Conservation (phyloP, 2,113 vertebrate species). For the Pteropus alecto region DNA sequence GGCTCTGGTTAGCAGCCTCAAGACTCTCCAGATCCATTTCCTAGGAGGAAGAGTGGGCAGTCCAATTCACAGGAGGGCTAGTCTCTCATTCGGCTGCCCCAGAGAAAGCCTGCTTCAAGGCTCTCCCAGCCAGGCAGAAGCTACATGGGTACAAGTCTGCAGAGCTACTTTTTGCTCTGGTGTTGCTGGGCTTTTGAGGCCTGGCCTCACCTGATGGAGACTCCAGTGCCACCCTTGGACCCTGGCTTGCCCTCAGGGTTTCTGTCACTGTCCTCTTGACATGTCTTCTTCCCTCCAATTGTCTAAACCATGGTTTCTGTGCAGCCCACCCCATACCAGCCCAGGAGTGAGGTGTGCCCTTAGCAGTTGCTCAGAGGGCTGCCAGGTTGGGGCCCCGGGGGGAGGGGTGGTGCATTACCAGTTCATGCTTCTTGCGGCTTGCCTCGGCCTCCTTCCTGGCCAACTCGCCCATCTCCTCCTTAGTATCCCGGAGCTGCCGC, state of each 20-base stretch:
- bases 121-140: background rate
- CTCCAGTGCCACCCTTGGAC: background rate
- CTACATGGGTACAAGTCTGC: background rate
- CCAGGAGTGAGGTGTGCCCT: background rate
- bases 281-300: background rate
- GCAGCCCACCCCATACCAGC: background rate
- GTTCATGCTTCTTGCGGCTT: slow-evolving; percentile 96
- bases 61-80: rapidly evolving
- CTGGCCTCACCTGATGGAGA: background rate
- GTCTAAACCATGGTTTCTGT: background rate
- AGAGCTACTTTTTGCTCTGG: background rate
- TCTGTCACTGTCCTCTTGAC: background rate
- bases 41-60: slow-evolving; percentile 72
- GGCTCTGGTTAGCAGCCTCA: slow-evolving; percentile 97
- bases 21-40: slow-evolving; percentile 98
- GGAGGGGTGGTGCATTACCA: slow-evolving; percentile 83
- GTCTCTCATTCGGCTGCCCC: background rate
- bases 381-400: background rate
- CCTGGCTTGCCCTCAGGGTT: background rate
- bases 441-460: slow-evolving; percentile 95
- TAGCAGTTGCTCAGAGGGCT: background rate
- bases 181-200: background rate
- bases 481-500: slow-evolving; percentile 93
- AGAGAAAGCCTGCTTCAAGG: background rate
- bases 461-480: slow-evolving; percentile 95